These are phyloP conservation scores for Mactra quadrangularis DNA, from an alignment of 1,140 invertebrate genomes.

Conservation along the genomic window DNA sequence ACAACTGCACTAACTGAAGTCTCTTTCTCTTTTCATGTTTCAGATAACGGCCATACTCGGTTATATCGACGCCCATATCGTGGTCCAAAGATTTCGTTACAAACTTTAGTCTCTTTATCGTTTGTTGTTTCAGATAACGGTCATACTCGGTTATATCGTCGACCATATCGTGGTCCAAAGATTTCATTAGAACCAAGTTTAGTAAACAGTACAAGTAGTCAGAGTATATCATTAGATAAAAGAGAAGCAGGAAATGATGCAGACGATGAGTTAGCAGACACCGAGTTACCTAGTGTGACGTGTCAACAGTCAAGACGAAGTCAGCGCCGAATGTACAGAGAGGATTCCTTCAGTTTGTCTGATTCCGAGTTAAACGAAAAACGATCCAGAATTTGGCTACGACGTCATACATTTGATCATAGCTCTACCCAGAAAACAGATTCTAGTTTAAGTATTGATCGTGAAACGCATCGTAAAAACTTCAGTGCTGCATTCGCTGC, in stretches of 20 bases:
- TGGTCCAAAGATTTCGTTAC: constrained; percentile 37
- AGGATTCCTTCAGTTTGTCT: constrained; percentile 45
- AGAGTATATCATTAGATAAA: constrained; percentile 28
- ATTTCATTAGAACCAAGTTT: constrained; percentile 42
- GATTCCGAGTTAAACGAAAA: constrained; percentile 54
- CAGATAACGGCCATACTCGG: constrained; percentile 40
- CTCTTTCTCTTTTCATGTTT: constrained; percentile 1
- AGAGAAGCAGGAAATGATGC: constrained; percentile 53
- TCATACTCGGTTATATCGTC: constrained; percentile 14
- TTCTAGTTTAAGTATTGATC: neutral
- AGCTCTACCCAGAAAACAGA: neutral
- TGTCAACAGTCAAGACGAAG: constrained; percentile 13
- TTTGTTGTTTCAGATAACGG: constrained; percentile 44
- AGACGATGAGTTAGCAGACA: constrained; percentile 28
- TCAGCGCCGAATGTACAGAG: neutral
- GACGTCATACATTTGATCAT: constrained; percentile 13
- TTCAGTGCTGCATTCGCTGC: neutral
- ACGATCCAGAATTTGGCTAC: constrained; percentile 4
- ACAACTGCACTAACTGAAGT: neutral
- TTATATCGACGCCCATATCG: constrained; percentile 16
- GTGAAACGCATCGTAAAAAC: neutral
- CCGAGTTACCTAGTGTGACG: neutral
- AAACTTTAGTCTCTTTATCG: too few relatives aligned
- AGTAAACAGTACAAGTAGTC: constrained; percentile 43
- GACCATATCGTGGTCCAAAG: constrained; percentile 30